These are phyloP conservation scores for Amyelois transitella DNA, from an alignment of 1,140 invertebrate species.

Conservation along the genomic window DNA sequence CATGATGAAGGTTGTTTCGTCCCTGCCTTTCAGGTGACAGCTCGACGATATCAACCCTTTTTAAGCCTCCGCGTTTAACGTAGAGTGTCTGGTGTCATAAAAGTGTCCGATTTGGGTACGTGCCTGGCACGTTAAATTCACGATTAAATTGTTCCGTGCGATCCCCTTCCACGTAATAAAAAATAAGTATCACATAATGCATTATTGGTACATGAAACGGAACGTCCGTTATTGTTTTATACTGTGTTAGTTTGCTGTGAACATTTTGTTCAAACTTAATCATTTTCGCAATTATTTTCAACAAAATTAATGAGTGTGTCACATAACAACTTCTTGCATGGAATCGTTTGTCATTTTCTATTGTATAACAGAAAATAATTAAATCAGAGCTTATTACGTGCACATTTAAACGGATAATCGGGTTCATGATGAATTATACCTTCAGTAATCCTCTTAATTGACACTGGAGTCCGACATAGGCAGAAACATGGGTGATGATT, in stretches of 20 bases:
- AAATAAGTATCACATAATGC: constrained; percentile 36
- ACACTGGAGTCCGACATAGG: not conserved
- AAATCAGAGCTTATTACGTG: not conserved
- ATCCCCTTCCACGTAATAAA: constrained; percentile 39
- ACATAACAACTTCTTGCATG: not conserved
- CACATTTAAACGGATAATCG: not conserved
- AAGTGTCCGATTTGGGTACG: constrained; percentile 67
- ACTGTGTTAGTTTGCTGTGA: not conserved
- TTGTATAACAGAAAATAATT: not conserved
- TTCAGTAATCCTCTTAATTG: not conserved
- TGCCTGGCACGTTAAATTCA: constrained; percentile 52
- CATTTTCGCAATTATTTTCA: not conserved
- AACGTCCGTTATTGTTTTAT: constrained; percentile 4
- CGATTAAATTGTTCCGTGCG: constrained; percentile 61
- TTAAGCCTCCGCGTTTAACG: constrained; percentile 69
- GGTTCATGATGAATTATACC: not conserved
- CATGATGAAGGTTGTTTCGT: constrained; percentile 67
- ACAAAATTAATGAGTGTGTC: not conserved
- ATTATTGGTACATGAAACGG: constrained; percentile 10
- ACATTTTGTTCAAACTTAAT: not conserved
- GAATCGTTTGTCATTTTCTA: not conserved
- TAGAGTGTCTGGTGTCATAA: constrained; percentile 69
- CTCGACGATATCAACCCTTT: constrained; percentile 69
- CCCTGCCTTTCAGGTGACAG: constrained; percentile 69
- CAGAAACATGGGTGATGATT: not conserved